Evolutionary conservation across 2,113 vertebrate genomes (phyloP), one percentile per base, ranked within the genome.

Genomic region (Spermophilus dauricus): DNA sequence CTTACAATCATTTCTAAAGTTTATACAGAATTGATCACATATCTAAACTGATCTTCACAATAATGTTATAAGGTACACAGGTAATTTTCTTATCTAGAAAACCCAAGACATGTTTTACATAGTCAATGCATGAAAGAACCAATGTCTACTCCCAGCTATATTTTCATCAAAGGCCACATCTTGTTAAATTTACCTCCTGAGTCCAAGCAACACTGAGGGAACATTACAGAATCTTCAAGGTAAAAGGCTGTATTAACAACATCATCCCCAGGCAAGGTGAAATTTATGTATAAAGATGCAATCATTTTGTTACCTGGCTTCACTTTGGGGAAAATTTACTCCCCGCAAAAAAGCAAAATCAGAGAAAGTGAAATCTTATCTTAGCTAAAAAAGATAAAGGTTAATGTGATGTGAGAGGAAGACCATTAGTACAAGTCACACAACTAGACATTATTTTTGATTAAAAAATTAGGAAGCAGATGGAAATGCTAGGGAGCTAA

Each of bases 31-130:
- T 14, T 80, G 30, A 32, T 70, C 18, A 56, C 10, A 45, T 53
- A 78, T 39, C 48, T 75, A 61, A 82, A 85, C 63, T 51, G 75
- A 72, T n/a, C 16, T 58, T 87, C 42, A 42, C 22, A 69, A 67
- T 51, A 53, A 70, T 32, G 16, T 56, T 77, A 28, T 82, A 67
- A 85, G 9, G 37, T 51, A 96, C 28, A 32, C 9, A 80, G 32
- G 8, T 82, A 37, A 91, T 93, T 73, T 96, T 28, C 14, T 93
- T 56, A 67, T n/a, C 11, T 86, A 86, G 86, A 72, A 89, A 94
- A 51, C 76, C 34, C 20, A 83, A 89, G 92, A 61, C 20, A 67
- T 65, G 48, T 81, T 86, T 65, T 84, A 58, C 5, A 48, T 86
- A 83, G 39, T 45, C 22, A 78, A 1, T 39, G 24, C n/a, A 18